A percentile compares a stretch with the other conserved stretches of the same genome.
phyloP scores from a whole-genome alignment of 2,113 vertebrate genomes.

The Isichthys henryi region DNA sequence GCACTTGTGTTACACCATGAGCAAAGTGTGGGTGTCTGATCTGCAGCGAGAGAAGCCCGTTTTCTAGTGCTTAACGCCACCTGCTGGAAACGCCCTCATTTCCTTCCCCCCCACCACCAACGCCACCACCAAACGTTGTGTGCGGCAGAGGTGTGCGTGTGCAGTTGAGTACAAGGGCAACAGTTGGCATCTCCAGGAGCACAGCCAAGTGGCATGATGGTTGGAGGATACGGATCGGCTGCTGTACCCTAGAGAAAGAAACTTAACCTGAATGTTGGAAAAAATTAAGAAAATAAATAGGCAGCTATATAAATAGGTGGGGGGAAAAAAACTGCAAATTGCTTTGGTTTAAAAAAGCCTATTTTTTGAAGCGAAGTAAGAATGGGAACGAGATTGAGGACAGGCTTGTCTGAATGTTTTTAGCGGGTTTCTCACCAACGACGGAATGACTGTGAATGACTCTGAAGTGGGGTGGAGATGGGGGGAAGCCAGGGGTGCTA shows the following conservation, averaged over 20 bases:
- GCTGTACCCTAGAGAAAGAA: not conserved
- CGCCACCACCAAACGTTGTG: no score
- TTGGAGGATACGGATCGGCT: not conserved
- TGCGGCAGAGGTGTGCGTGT: not conserved
- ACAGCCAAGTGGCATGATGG: not conserved
- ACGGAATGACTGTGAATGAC: not conserved
- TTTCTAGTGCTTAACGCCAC: not conserved
- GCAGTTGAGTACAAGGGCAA: not conserved
- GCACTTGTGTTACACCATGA: not conserved
- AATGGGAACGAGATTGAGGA: not conserved
- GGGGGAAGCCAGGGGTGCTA: slow-evolving; percentile 36
- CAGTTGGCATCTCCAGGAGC: not conserved
- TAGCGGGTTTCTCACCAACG: not conserved
- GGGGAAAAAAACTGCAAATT: not conserved
- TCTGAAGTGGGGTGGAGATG: not conserved
- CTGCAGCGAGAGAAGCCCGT: not conserved
- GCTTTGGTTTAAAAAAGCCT: not conserved
- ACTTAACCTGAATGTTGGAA: not conserved
- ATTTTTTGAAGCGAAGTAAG: not conserved
- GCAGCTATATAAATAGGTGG: not conserved
- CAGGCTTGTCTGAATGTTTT: not conserved
- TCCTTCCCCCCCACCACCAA: not conserved
- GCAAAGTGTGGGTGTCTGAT: not conserved
- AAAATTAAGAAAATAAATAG: not conserved
- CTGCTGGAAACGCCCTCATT: not conserved